Base-by-base conservation (phyloP, 1,140 invertebrate species). In the Drosophila lini region DNA sequence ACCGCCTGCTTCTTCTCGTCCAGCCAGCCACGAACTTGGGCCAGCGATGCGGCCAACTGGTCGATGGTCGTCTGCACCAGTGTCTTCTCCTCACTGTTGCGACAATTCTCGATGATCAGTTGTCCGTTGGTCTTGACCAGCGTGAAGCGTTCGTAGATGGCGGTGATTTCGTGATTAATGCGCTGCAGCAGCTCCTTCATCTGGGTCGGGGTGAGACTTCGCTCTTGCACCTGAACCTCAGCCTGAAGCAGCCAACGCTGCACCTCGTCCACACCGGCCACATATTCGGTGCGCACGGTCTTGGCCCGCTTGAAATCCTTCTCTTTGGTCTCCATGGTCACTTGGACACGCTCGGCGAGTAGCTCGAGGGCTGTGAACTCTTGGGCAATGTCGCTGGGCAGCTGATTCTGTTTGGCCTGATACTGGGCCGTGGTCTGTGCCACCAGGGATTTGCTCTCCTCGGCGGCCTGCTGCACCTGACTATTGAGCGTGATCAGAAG, bases 1-100 rank as follows among this genome's bases (percentile, higher is more conserved):
- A 98, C 95, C 86, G 97, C 94, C 78, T 96, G 95, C 86, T 96
- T 96, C 92, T 96, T 96, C 75, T 97, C 96, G 61, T 97, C 97
- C 55, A 98, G 92, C 94, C 95, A 96, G 50, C 94, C 94, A 75
- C 94, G 95, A 0, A 98, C 94, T 73, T 97, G 96, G 40, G 94
- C 93, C 83, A 98, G 93, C 90, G 98, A 97, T 0, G 80, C 74
- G 5, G 95, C 95, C 31, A 98, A 91, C 69, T 95, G 95, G 48
- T 95, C 93, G 31, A 97, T 94, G 0, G 96, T 97, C 32, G 94
- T 95, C 77, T 95, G 94, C 48, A 98, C 95, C 45, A 96, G 91
- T 71, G 96, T 94, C 78, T 95, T 95, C 93, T 98, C 97, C 44
- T 95, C 94, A 11, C 95, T 94, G 91, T 97, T 96, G 59, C 94